A percentile compares a stretch with the other conserved stretches of the same genome.
These are phyloP conservation scores for Chrysocyon brachyurus DNA, from an alignment of 2,797 vertebrate species.

Conservation along the genomic window DNA sequence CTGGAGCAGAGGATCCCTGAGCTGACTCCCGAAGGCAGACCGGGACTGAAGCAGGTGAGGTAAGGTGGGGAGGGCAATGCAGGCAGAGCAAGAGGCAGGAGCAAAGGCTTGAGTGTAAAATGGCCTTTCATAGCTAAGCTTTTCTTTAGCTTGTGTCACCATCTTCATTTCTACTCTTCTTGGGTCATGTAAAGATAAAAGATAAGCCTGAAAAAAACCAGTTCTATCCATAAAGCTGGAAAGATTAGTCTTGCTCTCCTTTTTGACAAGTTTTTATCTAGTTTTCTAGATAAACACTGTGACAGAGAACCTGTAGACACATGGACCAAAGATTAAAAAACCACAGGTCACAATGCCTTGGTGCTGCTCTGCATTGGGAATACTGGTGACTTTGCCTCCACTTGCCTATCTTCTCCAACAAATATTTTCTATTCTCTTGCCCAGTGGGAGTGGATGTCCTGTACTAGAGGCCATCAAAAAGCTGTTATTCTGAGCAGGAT, in stretches of 20 bases:
- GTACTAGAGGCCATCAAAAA: neutral
- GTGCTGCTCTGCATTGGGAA: neutral
- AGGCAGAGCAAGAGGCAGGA: no score
- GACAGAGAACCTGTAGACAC: conserved; percentile 54
- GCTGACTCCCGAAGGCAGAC: neutral
- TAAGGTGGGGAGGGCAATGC: neutral
- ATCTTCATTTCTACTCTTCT: neutral
- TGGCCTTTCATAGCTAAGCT: neutral
- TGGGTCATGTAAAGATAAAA: conserved; percentile 59
- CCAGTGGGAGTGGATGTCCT: neutral
- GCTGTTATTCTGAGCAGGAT: neutral
- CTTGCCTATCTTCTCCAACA: neutral
- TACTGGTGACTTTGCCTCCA: fast-evolving
- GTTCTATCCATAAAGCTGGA: conserved; percentile 41
- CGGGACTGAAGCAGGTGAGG: neutral
- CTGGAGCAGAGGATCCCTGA: neutral
- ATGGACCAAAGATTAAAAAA: conserved; percentile 34
- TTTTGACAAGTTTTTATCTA: conserved; percentile 56
- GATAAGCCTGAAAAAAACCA: conserved; percentile 48
- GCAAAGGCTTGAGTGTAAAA: neutral
- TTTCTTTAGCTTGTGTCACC: neutral
- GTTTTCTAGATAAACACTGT: conserved; percentile 53
- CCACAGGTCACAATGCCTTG: neutral
- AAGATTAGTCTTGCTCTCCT: conserved; percentile 65
- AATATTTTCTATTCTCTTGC: neutral